Evolutionary conservation across 2,888 invertebrate species (phyloP).

Genomic region (Parochlus steinenii): DNA sequence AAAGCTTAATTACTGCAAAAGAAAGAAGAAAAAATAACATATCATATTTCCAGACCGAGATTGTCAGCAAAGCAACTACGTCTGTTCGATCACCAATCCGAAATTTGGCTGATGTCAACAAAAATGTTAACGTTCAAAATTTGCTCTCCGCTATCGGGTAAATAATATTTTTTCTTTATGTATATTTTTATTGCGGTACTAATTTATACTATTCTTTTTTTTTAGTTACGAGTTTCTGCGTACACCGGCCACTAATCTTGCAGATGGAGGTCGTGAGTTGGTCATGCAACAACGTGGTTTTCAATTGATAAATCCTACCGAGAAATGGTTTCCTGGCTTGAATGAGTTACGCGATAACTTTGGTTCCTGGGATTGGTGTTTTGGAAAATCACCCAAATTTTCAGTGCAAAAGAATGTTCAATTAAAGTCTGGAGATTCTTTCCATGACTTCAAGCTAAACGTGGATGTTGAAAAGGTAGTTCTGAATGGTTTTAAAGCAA

Average conservation of each 20-base stretch:
- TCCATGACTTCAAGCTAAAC: conserved; percentile 39
- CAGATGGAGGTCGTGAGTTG: conserved; percentile 53
- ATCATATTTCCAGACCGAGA: conserved; percentile 47
- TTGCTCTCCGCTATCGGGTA: conserved; percentile 61
- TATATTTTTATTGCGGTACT: neutral
- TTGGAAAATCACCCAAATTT: conserved; percentile 75
- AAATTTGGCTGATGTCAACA: conserved; percentile 64
- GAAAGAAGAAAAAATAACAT: conserved; percentile 1
- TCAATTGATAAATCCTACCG: conserved; percentile 70
- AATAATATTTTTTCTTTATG: neutral
- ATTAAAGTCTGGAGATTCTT: conserved; percentile 32
- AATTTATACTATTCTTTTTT: neutral
- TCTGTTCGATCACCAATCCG: conserved; percentile 68
- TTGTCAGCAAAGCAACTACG: conserved; percentile 70
- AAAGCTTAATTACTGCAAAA: neutral
- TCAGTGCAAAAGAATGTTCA: conserved; percentile 35
- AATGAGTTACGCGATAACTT: conserved; percentile 50
- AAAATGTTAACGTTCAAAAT: conserved; percentile 48
- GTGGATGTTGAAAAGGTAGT: conserved; percentile 32
- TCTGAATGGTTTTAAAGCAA: neutral
- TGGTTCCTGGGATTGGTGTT: conserved; percentile 74
- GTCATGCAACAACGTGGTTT: conserved; percentile 67
- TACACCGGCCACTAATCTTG: conserved; percentile 47
- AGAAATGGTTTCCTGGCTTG: conserved; percentile 77
- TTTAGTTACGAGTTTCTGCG: conserved; percentile 55